Base-by-base conservation (phyloP, 1,140 invertebrate genomes). In the Tigriopus japonicus region DNA sequence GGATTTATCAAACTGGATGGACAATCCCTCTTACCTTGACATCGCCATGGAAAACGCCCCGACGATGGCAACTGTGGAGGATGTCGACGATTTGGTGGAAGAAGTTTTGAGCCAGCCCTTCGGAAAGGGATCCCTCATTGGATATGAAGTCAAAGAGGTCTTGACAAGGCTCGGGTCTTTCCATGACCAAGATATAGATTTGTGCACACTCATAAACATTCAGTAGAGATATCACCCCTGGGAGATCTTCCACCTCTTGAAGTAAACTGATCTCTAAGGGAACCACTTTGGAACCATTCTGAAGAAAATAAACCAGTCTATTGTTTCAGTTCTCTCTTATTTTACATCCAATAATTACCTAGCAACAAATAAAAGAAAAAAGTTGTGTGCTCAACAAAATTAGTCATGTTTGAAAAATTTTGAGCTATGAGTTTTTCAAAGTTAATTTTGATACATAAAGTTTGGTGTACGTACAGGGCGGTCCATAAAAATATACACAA, bases 131-230 rank as follows among this genome's bases (percentile, higher is more conserved):
- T 60, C 28, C 28, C 9, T 35, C 28, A 9, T 35, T 35, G 28
- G 28, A 35, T 35, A 83, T 83, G 67, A 77, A 82, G 68, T 83
- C 81, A 66, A 80, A 83, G 43, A 83, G 71, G 67, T 83, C 81
- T 66, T 77, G 76, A 52, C 73, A 75, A 23, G 73, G 72, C 53
- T 78, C 76, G 10, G 80, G 79, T 55, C 78, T 66, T 67, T 83
- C 81, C 76, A 83, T 79, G 15, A 83, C 73, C 53, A 83, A 75
- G 17, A 83, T 71, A 68, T 70, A 74, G 28, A 68, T 68, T 52
- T 77, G 77, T 6, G 69, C 63, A 35, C 73, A 68, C 66, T 81
- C 77, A 66, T 72, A 80, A 67, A 73, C 80, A 62, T 82, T 80
- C 55, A 81, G 65, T 54, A 81, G 69, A 54, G 73, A 71, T 41